A percentile compares a stretch with the other conserved stretches of the same genome.
These are phyloP conservation scores for Scaptomyza pallida DNA, from an alignment of 1,140 invertebrate genomes.

Conservation along the genomic window DNA sequence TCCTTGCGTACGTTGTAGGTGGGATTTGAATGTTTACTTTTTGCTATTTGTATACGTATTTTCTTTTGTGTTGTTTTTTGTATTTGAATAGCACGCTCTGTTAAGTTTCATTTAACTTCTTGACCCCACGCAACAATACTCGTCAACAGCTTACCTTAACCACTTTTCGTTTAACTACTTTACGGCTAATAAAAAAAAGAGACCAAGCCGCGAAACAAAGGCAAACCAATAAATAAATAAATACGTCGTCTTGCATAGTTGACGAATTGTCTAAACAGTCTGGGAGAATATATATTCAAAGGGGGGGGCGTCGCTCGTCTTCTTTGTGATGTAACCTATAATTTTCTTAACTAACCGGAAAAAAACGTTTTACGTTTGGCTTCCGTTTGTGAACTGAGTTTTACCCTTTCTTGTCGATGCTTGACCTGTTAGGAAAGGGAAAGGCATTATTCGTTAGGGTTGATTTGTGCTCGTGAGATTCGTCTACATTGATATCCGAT, in stretches of 20 bases:
- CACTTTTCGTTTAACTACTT: slow-evolving; percentile 53
- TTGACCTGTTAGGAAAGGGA: slow-evolving; percentile 18
- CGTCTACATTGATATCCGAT: slow-evolving; percentile 31
- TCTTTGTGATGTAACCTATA: slow-evolving; percentile 51
- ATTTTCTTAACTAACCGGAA: slow-evolving; percentile 76
- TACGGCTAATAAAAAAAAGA: slow-evolving; percentile 77
- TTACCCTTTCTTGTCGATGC: slow-evolving; percentile 12
- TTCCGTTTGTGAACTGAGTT: slow-evolving; percentile 39
- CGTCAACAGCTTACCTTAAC: slow-evolving; percentile 34
- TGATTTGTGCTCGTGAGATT: slow-evolving; percentile 39
- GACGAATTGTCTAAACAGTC: slow-evolving; percentile 60
- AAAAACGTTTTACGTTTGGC: slow-evolving; percentile 65
- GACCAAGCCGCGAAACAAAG: slow-evolving; percentile 20
- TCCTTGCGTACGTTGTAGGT: slow-evolving; percentile 21
- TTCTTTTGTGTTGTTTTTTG: slow-evolving; percentile 4
- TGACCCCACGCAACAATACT: slow-evolving; percentile 68
- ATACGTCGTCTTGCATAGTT: slow-evolving; percentile 44
- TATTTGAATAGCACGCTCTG: slow-evolving; percentile 56
- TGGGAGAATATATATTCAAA: too few relatives aligned
- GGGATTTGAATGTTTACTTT: slow-evolving; percentile 25
- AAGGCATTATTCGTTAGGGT: slow-evolving; percentile 35
- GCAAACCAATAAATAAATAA: slow-evolving; percentile 62
- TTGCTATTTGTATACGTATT: neutral
- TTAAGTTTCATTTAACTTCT: slow-evolving; percentile 66
- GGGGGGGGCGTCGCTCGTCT: neutral